Conservation (phyloP, 2,113 vertebrate species). For the Heptranchias perlo region DNA sequence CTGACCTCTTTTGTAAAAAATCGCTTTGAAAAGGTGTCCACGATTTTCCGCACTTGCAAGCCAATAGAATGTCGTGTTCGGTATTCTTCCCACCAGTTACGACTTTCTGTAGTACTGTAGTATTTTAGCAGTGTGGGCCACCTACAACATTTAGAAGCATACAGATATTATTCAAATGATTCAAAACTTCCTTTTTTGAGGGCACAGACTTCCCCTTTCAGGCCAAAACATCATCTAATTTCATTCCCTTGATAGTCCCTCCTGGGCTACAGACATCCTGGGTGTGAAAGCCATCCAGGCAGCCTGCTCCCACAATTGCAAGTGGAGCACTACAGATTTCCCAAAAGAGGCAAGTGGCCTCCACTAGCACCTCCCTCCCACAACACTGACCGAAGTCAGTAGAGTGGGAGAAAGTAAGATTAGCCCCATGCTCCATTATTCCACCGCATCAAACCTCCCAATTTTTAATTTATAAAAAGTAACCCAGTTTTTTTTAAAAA, state of each 20-base stretch:
- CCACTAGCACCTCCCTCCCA: not conserved
- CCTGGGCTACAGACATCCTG: not conserved
- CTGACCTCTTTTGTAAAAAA: conserved; percentile 95
- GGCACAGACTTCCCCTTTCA: not conserved
- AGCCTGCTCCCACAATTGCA: not conserved
- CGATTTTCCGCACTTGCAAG: conserved; percentile 75
- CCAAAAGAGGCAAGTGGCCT: not conserved
- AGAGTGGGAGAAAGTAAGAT: not conserved
- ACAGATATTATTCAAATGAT: not conserved
- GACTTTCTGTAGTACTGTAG: conserved; percentile 76
- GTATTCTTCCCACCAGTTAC: conserved; percentile 88
- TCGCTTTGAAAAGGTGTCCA: conserved; percentile 86
- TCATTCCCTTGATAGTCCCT: not conserved
- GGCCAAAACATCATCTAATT: not conserved
- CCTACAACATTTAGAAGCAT: conserved; percentile 51
- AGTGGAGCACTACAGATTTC: not conserved
- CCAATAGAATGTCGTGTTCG: conserved; percentile 80
- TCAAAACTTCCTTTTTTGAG: not conserved
- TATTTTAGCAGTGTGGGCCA: conserved; percentile 89
- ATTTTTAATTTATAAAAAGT: no score
- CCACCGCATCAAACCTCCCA: not conserved
- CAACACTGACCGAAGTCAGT: not conserved
- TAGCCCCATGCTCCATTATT: not conserved
- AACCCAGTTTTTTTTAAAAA: no score
- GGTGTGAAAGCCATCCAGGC: not conserved